A percentile compares a stretch with the other conserved stretches of the same genome.
Conservation (phyloP, 2,113 vertebrate genomes). For the Ploceus nigricollis region DNA sequence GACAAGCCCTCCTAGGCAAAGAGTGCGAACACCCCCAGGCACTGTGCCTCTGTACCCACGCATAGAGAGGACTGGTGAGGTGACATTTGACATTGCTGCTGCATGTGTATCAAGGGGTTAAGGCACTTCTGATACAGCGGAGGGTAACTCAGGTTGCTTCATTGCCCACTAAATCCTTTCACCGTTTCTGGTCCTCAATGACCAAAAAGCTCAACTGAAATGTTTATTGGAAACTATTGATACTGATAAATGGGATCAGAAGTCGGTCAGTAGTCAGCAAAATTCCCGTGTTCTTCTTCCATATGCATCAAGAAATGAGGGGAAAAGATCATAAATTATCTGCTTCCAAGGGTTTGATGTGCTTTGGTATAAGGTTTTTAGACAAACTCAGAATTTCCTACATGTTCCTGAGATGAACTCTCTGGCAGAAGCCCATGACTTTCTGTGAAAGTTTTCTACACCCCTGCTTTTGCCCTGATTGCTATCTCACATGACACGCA, state of each 20-base stretch:
- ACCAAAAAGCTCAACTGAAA: not conserved
- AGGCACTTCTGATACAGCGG: fast-evolving
- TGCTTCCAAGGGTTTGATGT: not conserved
- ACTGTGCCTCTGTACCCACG: not conserved
- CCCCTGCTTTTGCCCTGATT: not conserved
- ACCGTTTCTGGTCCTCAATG: not conserved
- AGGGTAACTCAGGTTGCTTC: not conserved
- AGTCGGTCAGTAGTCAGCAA: not conserved
- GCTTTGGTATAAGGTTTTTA: not conserved
- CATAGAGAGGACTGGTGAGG: fast-evolving
- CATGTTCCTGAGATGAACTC: not conserved
- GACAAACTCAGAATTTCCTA: not conserved
- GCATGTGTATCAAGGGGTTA: not conserved
- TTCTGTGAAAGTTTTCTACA: not conserved
- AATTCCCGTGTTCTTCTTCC: not conserved
- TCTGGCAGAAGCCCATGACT: not conserved
- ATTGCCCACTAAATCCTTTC: not conserved
- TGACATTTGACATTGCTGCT: not conserved
- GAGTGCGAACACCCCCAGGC: fast-evolving
- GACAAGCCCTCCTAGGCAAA: fast-evolving
- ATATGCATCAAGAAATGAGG: not conserved
- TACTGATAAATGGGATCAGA: not conserved
- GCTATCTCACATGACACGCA: fast-evolving
- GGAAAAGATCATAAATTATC: fast-evolving
- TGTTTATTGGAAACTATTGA: not conserved